Percentiles rank a stretch among this genome's conserved stretches.
Evolutionary conservation across 2,888 invertebrate genomes (phyloP).

Genomic region (Machimus atricapillus): DNA sequence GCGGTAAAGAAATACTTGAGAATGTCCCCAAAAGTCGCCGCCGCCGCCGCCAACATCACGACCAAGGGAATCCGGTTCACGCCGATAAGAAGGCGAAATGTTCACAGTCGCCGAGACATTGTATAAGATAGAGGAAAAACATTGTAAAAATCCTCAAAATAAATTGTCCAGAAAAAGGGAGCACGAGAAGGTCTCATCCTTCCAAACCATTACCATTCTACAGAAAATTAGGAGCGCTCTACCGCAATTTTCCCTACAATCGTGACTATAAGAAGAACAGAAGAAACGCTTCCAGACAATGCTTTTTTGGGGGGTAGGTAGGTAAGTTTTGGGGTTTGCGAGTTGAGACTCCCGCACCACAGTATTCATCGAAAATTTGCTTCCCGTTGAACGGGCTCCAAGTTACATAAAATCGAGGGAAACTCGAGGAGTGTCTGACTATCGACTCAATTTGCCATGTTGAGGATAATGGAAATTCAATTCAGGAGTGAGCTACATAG

Average conservation of each 20-base stretch:
- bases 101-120: background rate
- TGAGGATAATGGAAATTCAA: background rate
- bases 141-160: background rate
- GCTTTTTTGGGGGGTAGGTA: background rate
- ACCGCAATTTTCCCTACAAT: background rate
- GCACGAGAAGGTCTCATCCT: background rate
- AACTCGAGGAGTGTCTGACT: constrained; percentile 4
- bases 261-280: background rate
- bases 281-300: background rate
- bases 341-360: background rate
- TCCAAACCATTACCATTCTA: background rate
- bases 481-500: background rate
- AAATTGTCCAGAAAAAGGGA: background rate
- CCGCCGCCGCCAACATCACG: too few relatives aligned
- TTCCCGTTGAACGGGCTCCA: constrained; percentile 3
- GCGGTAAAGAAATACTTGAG: background rate
- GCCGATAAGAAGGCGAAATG: background rate
- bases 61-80: background rate
- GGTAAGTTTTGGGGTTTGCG: background rate
- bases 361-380: background rate
- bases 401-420: background rate
- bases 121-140: background rate
- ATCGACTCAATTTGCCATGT: constrained; percentile 22
- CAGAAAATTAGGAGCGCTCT: background rate
- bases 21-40: background rate